Evolutionary conservation across 2,888 invertebrate species (phyloP).

Genomic region (Steinernema hermaphroditum): DNA sequence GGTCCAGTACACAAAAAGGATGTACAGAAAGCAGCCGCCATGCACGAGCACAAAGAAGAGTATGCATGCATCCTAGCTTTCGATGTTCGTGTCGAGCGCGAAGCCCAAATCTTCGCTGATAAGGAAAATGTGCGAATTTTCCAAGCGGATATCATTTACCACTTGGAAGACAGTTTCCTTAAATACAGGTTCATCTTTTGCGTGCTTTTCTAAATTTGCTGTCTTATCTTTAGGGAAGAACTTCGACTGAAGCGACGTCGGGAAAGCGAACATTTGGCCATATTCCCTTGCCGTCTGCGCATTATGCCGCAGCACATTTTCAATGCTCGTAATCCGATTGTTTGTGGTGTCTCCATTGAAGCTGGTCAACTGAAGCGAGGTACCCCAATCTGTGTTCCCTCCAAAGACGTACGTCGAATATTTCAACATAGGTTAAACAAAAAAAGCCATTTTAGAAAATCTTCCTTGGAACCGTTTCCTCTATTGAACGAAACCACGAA

Average conservation of each 20-base stretch:
- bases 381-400: slow-evolving; percentile 94
- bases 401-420: slow-evolving; percentile 76
- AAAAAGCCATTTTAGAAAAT: too few species aligned
- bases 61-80: slow-evolving; percentile 91
- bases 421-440: too few species aligned
- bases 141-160: slow-evolving; percentile 97
- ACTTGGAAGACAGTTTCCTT: slow-evolving; percentile 91
- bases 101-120: slow-evolving; percentile 96
- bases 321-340: slow-evolving; percentile 97
- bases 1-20: slow-evolving; percentile 98
- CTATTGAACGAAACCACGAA: slow-evolving; percentile 94
- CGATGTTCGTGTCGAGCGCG: slow-evolving; percentile 89
- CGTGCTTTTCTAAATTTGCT: background rate
- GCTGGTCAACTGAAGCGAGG: slow-evolving; percentile 92
- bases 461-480: slow-evolving; percentile 88
- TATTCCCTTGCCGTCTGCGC: slow-evolving; percentile 92
- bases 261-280: slow-evolving; percentile 92
- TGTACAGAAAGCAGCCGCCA: slow-evolving; percentile 99
- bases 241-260: slow-evolving; percentile 86
- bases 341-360: slow-evolving; percentile 91
- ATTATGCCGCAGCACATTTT: slow-evolving; percentile 86
- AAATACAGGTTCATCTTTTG: slow-evolving; percentile 56
- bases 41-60: slow-evolving; percentile 96
- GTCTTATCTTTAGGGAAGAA: slow-evolving; percentile 79
- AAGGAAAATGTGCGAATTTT: slow-evolving; percentile 90